These are phyloP conservation scores for Melanostigma gelatinosum DNA, from an alignment of 2,113 vertebrate genomes.

Conservation along the genomic window DNA sequence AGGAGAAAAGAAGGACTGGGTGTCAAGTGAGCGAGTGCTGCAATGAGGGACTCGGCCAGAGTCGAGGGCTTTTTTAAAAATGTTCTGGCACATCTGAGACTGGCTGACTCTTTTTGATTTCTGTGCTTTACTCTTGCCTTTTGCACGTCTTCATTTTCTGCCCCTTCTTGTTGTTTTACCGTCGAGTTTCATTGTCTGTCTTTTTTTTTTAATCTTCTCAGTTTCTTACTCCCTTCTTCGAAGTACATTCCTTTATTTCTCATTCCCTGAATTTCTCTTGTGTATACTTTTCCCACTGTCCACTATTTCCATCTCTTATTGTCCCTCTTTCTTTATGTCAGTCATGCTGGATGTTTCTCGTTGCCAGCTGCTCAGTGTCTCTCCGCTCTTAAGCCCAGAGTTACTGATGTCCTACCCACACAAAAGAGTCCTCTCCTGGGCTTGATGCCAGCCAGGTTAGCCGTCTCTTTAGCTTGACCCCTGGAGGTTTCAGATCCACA, in stretches of 20 bases:
- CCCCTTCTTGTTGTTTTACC: not conserved
- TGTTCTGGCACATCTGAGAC: conserved; percentile 47
- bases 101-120: conserved; percentile 47
- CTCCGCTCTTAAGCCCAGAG: conserved; percentile 48
- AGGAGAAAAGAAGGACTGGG: conserved; percentile 56
- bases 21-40: conserved; percentile 62
- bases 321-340: conserved; percentile 55
- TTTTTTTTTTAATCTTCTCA: conserved; percentile 29
- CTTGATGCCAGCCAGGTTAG: conserved; percentile 75
- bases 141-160: conserved; percentile 28
- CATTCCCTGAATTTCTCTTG: conserved; percentile 28
- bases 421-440: conserved; percentile 71
- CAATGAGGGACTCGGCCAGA: conserved; percentile 46
- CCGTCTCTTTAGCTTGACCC: conserved; percentile 55
- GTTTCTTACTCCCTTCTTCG: not conserved
- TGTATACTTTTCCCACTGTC: conserved; percentile 77
- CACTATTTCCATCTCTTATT: conserved; percentile 33
- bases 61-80: conserved; percentile 47
- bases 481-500: conserved; percentile 68
- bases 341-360: conserved; percentile 57
- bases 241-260: not conserved
- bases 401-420: conserved; percentile 70
- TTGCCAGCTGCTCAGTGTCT: conserved; percentile 57
- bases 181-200: conserved; percentile 11
- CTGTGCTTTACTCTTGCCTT: conserved; percentile 10